A percentile compares a stretch with the other conserved stretches of the same genome.
phyloP scores from a whole-genome alignment of 2,888 invertebrate species.

The Parnassius apollo region DNA sequence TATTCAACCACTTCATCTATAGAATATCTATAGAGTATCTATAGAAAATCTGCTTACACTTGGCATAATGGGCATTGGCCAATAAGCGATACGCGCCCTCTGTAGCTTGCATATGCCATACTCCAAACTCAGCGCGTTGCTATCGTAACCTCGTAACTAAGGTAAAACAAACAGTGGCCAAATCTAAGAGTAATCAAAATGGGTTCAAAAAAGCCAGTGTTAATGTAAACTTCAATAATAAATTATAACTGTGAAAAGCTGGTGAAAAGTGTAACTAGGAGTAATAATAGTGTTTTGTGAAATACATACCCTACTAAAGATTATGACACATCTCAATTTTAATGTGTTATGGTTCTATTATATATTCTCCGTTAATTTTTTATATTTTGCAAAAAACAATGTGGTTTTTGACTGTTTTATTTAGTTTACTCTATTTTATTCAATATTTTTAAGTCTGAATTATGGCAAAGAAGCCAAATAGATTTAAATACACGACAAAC shows the following conservation, averaged over 20 bases:
- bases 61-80: too few relatives aligned
- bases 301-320: too few relatives aligned
- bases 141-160: conserved; percentile 72
- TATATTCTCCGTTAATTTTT: conserved; percentile 1
- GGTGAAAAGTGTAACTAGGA: conserved; percentile 25
- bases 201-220: conserved; percentile 72
- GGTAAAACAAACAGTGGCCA: conserved; percentile 76
- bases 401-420: conserved; percentile 22
- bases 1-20: too few relatives aligned
- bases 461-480: conserved; percentile 67
- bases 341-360: not conserved
- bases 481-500: conserved; percentile 52
- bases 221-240: conserved; percentile 34
- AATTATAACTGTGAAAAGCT: conserved; percentile 25
- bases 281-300: conserved; percentile 1
- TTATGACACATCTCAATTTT: too few relatives aligned
- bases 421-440: conserved; percentile 22
- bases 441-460: conserved; percentile 52
- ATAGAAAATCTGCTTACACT: too few relatives aligned
- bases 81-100: too few relatives aligned
- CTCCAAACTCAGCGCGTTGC: conserved; percentile 33
- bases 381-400: conserved; percentile 16
- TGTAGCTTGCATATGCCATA: too few relatives aligned
- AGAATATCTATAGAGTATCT: too few relatives aligned
- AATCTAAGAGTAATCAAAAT: conserved; percentile 40